These are phyloP conservation scores for Clupea harengus DNA, from an alignment of 2,113 vertebrate genomes.

Conservation along the genomic window DNA sequence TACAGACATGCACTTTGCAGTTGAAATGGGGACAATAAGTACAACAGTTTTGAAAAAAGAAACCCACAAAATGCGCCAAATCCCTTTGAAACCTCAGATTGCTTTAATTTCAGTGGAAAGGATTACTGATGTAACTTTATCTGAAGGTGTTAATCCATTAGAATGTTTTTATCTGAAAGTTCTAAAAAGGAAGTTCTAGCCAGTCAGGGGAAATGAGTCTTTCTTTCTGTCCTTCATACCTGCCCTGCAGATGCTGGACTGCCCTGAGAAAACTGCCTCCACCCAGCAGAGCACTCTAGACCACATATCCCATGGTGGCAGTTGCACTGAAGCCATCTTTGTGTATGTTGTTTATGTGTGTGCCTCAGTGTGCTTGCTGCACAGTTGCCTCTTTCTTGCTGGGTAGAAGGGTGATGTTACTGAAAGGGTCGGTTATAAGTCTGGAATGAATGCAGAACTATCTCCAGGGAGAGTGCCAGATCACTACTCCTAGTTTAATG, in stretches of 20 bases:
- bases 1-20: background rate
- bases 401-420: background rate
- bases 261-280: background rate
- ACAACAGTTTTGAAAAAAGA: background rate
- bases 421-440: conserved; percentile 23
- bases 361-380: background rate
- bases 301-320: background rate
- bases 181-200: background rate
- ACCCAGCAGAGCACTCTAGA: background rate
- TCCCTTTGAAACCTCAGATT: background rate
- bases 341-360: conserved; percentile 1
- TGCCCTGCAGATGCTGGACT: background rate
- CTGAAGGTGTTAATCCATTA: background rate
- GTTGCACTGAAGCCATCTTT: conserved; percentile 14
- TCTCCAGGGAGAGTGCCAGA: background rate
- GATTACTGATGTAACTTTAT: background rate
- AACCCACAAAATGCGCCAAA: background rate
- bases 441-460: background rate
- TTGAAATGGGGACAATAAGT: background rate
- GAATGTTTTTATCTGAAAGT: background rate
- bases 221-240: background rate
- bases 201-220: background rate
- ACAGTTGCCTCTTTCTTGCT: conserved; percentile 24
- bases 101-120: background rate
- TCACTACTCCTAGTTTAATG: background rate